Evolutionary conservation across 2,888 invertebrate genomes (phyloP).

Genomic region (Phyllotreta striolata): DNA sequence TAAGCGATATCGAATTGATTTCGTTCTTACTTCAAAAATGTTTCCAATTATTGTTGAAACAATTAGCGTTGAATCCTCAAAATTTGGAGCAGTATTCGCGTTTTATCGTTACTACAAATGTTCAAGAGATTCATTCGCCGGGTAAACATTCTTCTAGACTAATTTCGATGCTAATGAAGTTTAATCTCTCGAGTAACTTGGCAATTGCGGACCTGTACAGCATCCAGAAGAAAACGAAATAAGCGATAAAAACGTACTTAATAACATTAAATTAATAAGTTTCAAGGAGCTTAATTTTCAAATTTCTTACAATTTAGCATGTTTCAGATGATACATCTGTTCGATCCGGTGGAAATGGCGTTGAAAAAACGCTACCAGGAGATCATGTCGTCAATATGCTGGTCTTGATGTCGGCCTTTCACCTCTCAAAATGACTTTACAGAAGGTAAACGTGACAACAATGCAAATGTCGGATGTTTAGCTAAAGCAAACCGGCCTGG

Average conservation of each 20-base stretch:
- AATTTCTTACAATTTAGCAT: slow-evolving; percentile 7
- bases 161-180: slow-evolving; percentile 14
- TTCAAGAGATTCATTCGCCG: background rate
- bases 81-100: background rate
- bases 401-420: slow-evolving; percentile 41
- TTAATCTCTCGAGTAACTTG: slow-evolving; percentile 4
- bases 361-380: slow-evolving; percentile 32
- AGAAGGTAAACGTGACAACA: slow-evolving; percentile 45
- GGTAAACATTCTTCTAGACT: slow-evolving; percentile 10
- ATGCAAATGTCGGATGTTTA: slow-evolving; percentile 35
- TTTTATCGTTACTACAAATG: background rate
- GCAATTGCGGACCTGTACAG: background rate
- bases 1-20: too few species aligned
- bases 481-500: slow-evolving; percentile 28
- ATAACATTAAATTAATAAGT: too few species aligned
- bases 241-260: slow-evolving; percentile 1
- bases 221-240: background rate
- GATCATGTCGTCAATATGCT: slow-evolving; percentile 50
- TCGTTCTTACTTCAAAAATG: too few species aligned
- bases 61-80: too few species aligned
- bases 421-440: slow-evolving; percentile 47
- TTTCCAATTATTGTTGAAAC: too few species aligned
- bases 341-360: slow-evolving; percentile 55
- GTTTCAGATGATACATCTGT: slow-evolving; percentile 67
- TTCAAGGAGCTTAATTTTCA: too few species aligned